Evolutionary conservation across 1,140 invertebrate genomes (phyloP), one percentile per base, ranked within the genome.

Genomic region (Neodiprion lecontei): DNA sequence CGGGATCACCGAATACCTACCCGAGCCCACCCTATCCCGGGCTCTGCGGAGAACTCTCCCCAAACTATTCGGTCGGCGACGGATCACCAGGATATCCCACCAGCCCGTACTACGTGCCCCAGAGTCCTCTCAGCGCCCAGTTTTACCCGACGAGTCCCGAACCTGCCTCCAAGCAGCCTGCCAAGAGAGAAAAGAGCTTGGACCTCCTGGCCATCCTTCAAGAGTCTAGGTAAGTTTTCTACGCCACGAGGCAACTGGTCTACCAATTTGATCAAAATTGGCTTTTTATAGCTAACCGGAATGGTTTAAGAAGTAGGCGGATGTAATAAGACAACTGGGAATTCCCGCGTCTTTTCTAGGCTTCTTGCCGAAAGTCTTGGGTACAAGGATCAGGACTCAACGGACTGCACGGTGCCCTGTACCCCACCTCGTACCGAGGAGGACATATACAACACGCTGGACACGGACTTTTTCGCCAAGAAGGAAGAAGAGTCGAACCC

Each of bases 31-130:
- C 83, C 75, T 92, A 81, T 89, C 91, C 80, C 88, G 91, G 84
- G 74, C 83, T 90, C 17, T 85, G 89, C 23, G 90, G 85, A 53
- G 84, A 86, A 74, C 75, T 89, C 50, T 90, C 91, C 21, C 91
- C 91, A 1, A 90, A 90, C 70, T 91, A 91, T 72, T 89, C 88
- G 7, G 76, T 69, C 48, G 84, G 86, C 4, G 90, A 91, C 47
- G 89, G 90, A 40, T 92, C 91, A 9, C 91, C 91, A 0, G 86
- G 90, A 3, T 92, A 91, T 21, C 91, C 91, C 0, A 91, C 90
- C 12, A 91, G 90, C 72, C 91, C 91, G 8, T 91, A 90, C 66
- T 88, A 88, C 79, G 84, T 88, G 7, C 87, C 86, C 11, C 86
- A 85, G 50, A 88, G 89, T 72, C 87, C 88, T 0, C 88, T 88